Evolutionary conservation across 1,140 invertebrate species (phyloP).

Genomic region (Polyergus mexicanus): DNA sequence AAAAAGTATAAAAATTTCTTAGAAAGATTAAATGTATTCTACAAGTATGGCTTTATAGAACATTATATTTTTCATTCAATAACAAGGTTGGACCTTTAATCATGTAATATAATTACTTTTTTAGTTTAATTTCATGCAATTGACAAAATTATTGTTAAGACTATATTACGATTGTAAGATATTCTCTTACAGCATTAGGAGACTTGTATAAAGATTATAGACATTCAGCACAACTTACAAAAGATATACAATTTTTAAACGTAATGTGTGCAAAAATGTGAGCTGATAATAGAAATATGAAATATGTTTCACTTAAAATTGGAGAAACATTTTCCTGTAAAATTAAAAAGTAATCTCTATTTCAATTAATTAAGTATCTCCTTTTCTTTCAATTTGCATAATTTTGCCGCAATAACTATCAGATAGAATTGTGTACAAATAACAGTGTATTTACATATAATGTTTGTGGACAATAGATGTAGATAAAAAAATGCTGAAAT

Average conservation of each 20-base stretch:
- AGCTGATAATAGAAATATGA: not conserved
- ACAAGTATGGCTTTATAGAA: conserved; percentile 2
- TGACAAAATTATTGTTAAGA: not conserved
- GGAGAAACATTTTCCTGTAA: not conserved
- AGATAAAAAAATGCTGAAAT: conserved; percentile 47
- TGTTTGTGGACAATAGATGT: conserved; percentile 53
- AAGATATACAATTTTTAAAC: not conserved
- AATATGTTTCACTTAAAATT: not conserved
- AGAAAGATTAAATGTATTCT: conserved; percentile 1
- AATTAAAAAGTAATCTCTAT: conserved; percentile 3
- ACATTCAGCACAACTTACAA: not conserved
- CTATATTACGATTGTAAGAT: too few species aligned
- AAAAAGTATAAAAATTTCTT: conserved; percentile 13
- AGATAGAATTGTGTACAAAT: conserved; percentile 22
- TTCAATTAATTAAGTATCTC: not conserved
- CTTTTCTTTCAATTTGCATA: not conserved
- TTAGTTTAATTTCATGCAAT: conserved; percentile 22
- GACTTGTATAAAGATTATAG: not conserved
- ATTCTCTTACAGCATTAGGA: too few species aligned
- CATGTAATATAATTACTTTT: not conserved
- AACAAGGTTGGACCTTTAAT: not conserved
- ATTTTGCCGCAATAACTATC: conserved; percentile 4
- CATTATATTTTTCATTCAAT: not conserved
- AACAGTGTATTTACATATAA: conserved; percentile 46
- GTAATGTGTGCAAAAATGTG: not conserved